A percentile compares a stretch with the other conserved stretches of the same genome.
Evolutionary conservation across 2,113 vertebrate species (phyloP).

Genomic region (Toxostoma redivivum): DNA sequence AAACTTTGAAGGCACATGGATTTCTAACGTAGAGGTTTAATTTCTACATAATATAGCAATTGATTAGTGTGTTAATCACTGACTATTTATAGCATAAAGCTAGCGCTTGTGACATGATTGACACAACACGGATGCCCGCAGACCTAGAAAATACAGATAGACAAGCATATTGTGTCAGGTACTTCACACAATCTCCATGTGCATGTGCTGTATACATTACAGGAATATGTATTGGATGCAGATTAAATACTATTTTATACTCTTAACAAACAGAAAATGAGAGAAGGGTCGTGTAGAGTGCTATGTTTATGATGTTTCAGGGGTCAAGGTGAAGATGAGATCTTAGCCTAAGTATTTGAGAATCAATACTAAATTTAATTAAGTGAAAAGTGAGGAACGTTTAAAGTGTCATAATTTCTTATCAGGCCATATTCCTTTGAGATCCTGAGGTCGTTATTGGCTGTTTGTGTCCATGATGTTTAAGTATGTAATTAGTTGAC

Average conservation of each 20-base stretch:
- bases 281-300: neutral
- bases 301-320: neutral
- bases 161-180: neutral
- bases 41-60: neutral
- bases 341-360: neutral
- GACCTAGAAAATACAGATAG: neutral
- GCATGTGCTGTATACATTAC: neutral
- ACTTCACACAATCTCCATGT: neutral
- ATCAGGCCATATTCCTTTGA: slow-evolving; percentile 45
- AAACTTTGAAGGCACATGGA: neutral
- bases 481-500: slow-evolving; percentile 72
- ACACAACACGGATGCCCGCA: neutral
- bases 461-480: slow-evolving; percentile 66
- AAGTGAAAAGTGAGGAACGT: neutral
- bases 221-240: neutral
- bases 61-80: neutral
- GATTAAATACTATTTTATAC: neutral
- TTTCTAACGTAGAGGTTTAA: neutral
- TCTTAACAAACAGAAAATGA: neutral
- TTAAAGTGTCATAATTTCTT: slow-evolving; percentile 50
- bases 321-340: neutral
- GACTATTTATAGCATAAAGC: neutral
- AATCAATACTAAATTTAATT: slow-evolving; percentile 21
- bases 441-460: slow-evolving; percentile 62
- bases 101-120: neutral